phyloP scores from a whole-genome alignment of 2,797 vertebrate genomes.

The Lacerta viridis region DNA sequence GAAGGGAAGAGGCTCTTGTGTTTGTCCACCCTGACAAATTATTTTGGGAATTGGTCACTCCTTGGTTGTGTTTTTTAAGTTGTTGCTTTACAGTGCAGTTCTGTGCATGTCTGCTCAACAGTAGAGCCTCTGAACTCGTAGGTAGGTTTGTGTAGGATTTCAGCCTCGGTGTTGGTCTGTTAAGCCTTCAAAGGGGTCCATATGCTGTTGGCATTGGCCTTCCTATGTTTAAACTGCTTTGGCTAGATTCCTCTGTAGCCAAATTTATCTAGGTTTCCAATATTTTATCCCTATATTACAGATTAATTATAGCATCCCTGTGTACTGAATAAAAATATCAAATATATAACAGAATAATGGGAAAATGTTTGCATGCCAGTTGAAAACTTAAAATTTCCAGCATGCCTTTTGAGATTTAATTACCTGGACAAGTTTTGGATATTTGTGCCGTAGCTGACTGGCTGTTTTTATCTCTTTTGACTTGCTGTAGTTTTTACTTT shows the following conservation, averaged over 20 bases:
- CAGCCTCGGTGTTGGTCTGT: neutral
- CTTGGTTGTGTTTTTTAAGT: constrained; percentile 19
- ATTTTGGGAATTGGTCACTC: neutral
- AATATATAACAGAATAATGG: neutral
- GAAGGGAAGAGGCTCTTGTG: rapidly evolving
- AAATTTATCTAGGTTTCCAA: neutral
- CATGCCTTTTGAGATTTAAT: too few relatives aligned
- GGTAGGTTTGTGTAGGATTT: too few relatives aligned
- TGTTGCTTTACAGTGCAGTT: neutral
- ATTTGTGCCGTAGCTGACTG: too few relatives aligned
- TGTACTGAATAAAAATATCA: neutral
- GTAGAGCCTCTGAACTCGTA: too few relatives aligned
- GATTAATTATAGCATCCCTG: neutral
- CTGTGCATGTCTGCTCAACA: too few relatives aligned
- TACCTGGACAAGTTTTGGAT: too few relatives aligned
- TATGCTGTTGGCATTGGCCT: neutral
- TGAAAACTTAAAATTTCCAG: neutral
- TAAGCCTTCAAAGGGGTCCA: neutral
- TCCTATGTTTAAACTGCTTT: neutral
- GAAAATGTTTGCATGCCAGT: too few relatives aligned
- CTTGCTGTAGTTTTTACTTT: too few relatives aligned
- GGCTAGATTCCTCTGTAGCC: neutral
- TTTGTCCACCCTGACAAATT: neutral
- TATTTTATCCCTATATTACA: neutral
- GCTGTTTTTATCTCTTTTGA: too few relatives aligned